Base-by-base conservation (phyloP, 2,113 vertebrate species). In the Lycaon pictus region DNA sequence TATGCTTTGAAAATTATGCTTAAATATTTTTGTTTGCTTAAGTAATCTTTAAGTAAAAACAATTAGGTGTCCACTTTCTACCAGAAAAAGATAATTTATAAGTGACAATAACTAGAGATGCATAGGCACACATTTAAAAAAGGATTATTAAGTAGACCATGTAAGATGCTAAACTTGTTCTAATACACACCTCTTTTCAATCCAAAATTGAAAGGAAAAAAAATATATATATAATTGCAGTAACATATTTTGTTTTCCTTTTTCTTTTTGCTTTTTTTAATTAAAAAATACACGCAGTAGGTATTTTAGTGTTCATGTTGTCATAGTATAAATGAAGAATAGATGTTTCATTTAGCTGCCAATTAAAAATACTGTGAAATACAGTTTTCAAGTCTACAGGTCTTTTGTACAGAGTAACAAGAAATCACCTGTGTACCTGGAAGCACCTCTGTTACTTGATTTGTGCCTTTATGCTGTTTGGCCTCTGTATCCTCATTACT, bases 31-130 rank as follows among this genome's bases (percentile, higher is more conserved):
- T 94, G 6, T 43, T 43, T 43, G 43, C 43, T 43, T 43, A 17
- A 69, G 15, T 67, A 67, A 43, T 43, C 43, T 32, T 80, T 90
- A 86, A 48, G 10, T 79, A 69, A 96, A 96, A 94, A 29, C n/a
- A 55, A 83, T 48, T 84, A 83, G 11, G 16, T 27, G 11, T 63
- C 83, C 48, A 92, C 55, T 58, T 94, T 65, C 58, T 20, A 79
- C 27, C 51, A 94, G 71, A 25, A 92, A 92, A 56, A 76, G 23
- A 7, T 58, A 69, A 76, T 43, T 84, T 80, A 63, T 80, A 85
- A 37, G 32, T 71, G 1, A 51, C 23, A 65, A 12, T 95, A 58
- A 72, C 17, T 85, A 62, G 35, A 93, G 29, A 72, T 89, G 62
- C 13, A 80, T 1, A 51, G 55, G 16, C 48, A 11, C 4, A 37